These are phyloP conservation scores for Coecobrya sp. DNA, from an alignment of 2,888 invertebrate genomes.

Conservation along the genomic window DNA sequence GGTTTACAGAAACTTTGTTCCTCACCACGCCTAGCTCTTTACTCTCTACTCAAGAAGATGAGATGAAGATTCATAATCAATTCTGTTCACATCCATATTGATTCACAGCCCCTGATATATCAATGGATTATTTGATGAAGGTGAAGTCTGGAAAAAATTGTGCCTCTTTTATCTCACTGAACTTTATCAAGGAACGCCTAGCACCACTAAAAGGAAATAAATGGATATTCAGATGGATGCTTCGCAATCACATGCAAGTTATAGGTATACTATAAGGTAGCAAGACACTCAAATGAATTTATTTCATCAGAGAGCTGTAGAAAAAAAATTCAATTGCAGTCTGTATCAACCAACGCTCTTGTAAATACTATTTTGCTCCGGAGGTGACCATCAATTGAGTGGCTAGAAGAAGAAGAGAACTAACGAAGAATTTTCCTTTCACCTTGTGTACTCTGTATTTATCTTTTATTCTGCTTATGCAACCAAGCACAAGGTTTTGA, in stretches of 20 bases:
- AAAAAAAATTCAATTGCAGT: neutral
- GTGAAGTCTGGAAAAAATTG: neutral
- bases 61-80: constrained; percentile 19
- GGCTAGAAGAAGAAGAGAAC: too few species aligned
- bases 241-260: neutral
- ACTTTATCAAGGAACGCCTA: neutral
- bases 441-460: too few species aligned
- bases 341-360: neutral
- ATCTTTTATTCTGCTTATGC: neutral
- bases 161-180: neutral
- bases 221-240: neutral
- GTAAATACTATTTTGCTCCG: neutral
- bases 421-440: too few species aligned
- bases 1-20: too few species aligned
- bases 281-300: neutral
- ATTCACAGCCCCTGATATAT: neutral
- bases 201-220: neutral
- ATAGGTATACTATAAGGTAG: neutral
- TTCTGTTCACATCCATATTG: constrained; percentile 49
- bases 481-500: neutral
- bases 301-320: neutral
- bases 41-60: neutral
- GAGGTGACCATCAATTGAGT: too few species aligned
- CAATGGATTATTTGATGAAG: constrained; percentile 33
- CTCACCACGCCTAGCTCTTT: too few species aligned